These are phyloP conservation scores for Mugil cephalus DNA, from an alignment of 2,113 vertebrate genomes.

Conservation along the genomic window DNA sequence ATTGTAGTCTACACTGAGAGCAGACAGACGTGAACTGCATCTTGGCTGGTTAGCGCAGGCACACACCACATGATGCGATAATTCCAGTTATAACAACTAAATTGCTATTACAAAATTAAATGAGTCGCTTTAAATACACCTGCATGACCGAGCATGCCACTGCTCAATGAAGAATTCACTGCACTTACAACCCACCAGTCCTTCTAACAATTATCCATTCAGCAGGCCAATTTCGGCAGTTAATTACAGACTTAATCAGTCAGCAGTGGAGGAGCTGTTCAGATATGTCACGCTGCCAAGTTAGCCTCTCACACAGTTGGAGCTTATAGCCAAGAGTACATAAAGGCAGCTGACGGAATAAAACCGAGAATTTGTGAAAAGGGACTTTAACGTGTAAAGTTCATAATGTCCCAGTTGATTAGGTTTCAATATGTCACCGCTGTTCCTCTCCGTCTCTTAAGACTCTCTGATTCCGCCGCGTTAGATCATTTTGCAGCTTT, in stretches of 20 bases:
- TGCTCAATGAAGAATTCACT: neutral
- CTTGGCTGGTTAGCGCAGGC: too few relatives aligned
- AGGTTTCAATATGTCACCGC: slow-evolving; percentile 6
- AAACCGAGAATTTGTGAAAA: neutral
- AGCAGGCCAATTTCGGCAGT: neutral
- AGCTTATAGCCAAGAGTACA: neutral
- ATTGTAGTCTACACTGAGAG: too few relatives aligned
- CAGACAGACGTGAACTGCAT: too few relatives aligned
- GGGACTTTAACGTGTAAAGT: neutral
- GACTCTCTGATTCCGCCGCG: neutral
- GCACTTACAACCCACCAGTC: slow-evolving; percentile 4
- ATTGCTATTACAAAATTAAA: too few relatives aligned
- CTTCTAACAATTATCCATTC: slow-evolving; percentile 9
- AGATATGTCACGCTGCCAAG: neutral
- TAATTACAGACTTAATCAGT: slow-evolving; percentile 29
- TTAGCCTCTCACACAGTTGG: neutral
- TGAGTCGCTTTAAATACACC: neutral
- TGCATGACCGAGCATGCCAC: neutral
- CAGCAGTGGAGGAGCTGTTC: slow-evolving; percentile 1
- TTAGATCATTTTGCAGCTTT: slow-evolving; percentile 42
- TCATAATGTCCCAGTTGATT: neutral
- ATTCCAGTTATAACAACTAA: too few relatives aligned
- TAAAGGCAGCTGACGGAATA: neutral
- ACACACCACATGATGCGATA: too few relatives aligned
- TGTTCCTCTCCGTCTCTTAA: slow-evolving; percentile 17